phyloP scores from a whole-genome alignment of 2,888 invertebrate species.

The Eupeodes luniger region DNA sequence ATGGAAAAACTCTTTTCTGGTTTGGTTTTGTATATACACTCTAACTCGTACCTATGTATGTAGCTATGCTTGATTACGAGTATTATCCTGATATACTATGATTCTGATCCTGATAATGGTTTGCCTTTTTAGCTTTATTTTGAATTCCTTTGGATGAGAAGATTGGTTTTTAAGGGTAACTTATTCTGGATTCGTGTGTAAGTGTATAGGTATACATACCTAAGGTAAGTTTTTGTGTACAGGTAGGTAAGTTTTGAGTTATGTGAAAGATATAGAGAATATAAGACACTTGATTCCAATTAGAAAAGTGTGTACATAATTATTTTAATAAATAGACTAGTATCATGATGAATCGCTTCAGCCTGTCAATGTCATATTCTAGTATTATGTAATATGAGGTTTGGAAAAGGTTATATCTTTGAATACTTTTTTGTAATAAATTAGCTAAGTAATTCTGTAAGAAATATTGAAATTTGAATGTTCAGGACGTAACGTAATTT shows the following conservation, averaged over 20 bases:
- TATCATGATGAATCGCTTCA: conserved; percentile 61
- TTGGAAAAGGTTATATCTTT: neutral
- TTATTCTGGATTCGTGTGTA: conserved; percentile 9
- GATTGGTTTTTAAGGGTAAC: conserved; percentile 1
- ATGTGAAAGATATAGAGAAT: conserved; percentile 30
- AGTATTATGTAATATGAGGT: conserved; percentile 45
- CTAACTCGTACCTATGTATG: too few relatives aligned
- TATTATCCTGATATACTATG: too few relatives aligned
- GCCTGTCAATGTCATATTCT: conserved; percentile 44
- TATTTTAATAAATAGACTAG: conserved; percentile 72
- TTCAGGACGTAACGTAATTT: too few relatives aligned
- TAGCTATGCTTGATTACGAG: too few relatives aligned
- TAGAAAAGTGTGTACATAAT: conserved; percentile 61
- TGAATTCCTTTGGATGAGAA: neutral
- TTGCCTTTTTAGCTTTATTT: neutral
- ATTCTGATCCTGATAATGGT: neutral
- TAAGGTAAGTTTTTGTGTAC: conserved; percentile 3
- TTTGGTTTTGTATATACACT: neutral
- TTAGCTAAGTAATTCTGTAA: too few relatives aligned
- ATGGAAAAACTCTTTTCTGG: conserved; percentile 31
- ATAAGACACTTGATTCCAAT: conserved; percentile 72
- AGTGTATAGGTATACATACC: neutral
- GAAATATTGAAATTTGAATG: too few relatives aligned
- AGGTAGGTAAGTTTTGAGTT: neutral
- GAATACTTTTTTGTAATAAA: too few relatives aligned